phyloP scores from a whole-genome alignment of 2,113 vertebrate species.

The Leiothrix lutea region DNA sequence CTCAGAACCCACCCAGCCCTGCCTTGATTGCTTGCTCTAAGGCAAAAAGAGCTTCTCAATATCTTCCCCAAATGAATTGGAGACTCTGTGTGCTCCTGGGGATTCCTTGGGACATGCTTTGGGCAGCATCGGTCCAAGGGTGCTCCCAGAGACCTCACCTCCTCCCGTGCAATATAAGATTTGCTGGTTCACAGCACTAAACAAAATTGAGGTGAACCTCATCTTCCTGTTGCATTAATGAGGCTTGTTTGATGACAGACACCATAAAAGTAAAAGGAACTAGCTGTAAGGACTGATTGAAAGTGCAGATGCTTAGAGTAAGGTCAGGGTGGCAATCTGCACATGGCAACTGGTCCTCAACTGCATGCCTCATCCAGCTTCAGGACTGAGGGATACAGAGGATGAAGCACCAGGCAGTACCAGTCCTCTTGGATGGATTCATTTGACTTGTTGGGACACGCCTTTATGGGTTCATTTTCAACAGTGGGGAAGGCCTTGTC shows the following conservation, averaged over 20 bases:
- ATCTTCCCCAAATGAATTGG: neutral
- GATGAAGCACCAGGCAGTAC: neutral
- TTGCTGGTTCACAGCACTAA: neutral
- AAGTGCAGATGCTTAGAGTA: neutral
- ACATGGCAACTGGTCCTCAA: neutral
- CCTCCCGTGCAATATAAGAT: neutral
- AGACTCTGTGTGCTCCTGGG: accelerated
- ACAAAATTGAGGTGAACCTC: neutral
- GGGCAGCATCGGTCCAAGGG: neutral
- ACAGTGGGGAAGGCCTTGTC: neutral
- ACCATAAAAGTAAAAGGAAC: neutral
- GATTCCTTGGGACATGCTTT: neutral
- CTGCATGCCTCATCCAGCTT: neutral
- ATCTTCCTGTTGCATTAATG: neutral
- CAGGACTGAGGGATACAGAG: neutral
- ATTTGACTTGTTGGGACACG: accelerated
- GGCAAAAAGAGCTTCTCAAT: neutral
- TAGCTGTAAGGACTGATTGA: neutral
- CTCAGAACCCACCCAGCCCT: neutral
- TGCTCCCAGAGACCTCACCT: neutral
- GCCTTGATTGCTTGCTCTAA: neutral
- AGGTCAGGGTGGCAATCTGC: neutral
- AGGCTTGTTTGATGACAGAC: neutral
- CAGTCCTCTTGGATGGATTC: neutral
- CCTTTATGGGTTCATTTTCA: conserved; percentile 13